phyloP scores from a whole-genome alignment of 1,140 invertebrate genomes.

The Mylabris phalerata region DNA sequence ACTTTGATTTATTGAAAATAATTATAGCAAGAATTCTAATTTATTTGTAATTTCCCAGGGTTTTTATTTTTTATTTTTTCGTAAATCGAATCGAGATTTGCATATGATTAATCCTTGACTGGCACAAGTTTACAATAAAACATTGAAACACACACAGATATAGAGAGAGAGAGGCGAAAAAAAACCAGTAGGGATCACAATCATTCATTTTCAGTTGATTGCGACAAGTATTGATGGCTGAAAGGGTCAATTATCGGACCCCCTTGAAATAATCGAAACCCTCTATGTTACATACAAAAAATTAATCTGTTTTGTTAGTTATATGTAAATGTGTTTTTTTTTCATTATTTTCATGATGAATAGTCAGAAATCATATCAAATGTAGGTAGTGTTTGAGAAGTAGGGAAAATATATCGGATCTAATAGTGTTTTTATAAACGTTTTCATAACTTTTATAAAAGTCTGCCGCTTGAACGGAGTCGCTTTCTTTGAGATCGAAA shows the following conservation, averaged over 20 bases:
- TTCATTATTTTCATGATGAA: background rate
- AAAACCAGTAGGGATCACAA: constrained; percentile 16
- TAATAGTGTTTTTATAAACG: constrained; percentile 16
- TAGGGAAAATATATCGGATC: background rate
- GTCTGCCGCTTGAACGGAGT: constrained; percentile 19
- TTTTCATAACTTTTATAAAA: constrained; percentile 23
- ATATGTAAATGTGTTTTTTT: background rate
- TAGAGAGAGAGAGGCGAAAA: too few species aligned
- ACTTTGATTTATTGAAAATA: too few species aligned
- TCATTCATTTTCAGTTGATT: constrained; percentile 27
- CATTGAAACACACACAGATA: background rate
- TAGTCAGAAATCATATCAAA: too few species aligned
- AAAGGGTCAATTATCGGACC: constrained; percentile 5
- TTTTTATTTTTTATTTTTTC: too few species aligned
- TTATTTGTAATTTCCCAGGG: too few species aligned
- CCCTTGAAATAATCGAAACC: background rate
- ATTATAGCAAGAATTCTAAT: too few species aligned
- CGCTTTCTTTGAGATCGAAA: constrained; percentile 20
- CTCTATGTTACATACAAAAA: background rate
- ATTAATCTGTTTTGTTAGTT: background rate
- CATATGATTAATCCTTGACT: constrained; percentile 27
- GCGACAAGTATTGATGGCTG: constrained; percentile 28
- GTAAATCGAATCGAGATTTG: constrained; percentile 23
- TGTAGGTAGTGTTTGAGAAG: background rate
- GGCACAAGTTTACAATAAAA: constrained; percentile 26